Evolutionary conservation across 1,140 invertebrate species (phyloP), one percentile per base, ranked within the genome.

Genomic region (Pseudomyrmex gracilis): DNA sequence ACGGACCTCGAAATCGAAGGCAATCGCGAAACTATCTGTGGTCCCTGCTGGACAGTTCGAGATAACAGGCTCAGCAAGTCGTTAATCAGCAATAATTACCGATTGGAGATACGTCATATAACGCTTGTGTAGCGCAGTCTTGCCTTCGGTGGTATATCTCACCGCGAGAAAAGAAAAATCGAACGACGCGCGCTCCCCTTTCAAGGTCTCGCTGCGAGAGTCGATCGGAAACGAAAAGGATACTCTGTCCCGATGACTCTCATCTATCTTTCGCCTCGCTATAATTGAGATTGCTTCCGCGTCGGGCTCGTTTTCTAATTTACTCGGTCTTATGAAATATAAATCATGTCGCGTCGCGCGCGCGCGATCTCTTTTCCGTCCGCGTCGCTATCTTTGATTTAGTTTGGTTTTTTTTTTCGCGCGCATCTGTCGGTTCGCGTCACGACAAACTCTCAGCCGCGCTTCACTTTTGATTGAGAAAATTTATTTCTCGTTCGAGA

Each of bases 61-160:
- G 84, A 91, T 91, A 92, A 90, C 88, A 86, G 83, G 73, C 45
- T 71, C 82, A 76, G 83, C 83, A 67, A 87, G 87, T 92, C 91
- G 91, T 93, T 93, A 93, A 93, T 93, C 92, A 92, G 89, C 86
- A 87, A 91, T 91, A 92, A 92, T 92, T 92, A 91, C 90, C 90
- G 92, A 92, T 92, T 84, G 84, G 68, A 91, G 90, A 92, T 91
- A 91, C 87, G 90, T 84, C 86, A 83, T 88, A 83, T 34, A 63
- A 77, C 13, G 87, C 73, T 74, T 83, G 85, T 85, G 89, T 84
- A 78, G 85, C 34, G 34, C 86, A 83, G 86, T 82, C 80, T 88
- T 70, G 85, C 85, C 84, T 83, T 77, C 74, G 55, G 58, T 78
- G 73, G 76, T 67, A 34, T 34, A 90, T 88, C 85, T 55, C 45